Percentiles rank a stretch among this genome's conserved stretches.
These are phyloP conservation scores for Sanderia malayensis DNA, from an alignment of 30 jellyfish, hydroid and myxozoan genomes.

Conservation along the genomic window DNA sequence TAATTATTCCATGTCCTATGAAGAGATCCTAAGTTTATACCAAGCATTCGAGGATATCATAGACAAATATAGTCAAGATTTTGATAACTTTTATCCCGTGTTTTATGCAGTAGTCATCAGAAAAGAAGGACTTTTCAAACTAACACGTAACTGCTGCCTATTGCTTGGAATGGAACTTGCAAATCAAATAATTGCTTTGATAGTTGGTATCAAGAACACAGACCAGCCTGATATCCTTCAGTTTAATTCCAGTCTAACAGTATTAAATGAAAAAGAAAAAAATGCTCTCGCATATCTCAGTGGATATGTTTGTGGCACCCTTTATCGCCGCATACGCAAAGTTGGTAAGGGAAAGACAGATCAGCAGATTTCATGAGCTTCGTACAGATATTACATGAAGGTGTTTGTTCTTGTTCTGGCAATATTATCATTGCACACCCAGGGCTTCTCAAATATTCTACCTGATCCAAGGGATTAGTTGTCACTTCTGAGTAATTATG, in stretches of 20 bases:
- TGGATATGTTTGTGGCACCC: constrained; percentile 26
- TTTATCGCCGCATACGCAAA: constrained; percentile 21
- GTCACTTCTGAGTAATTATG: neutral
- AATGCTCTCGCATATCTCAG: constrained; percentile 16
- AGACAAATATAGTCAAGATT: neutral
- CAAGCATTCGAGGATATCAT: constrained; percentile 2
- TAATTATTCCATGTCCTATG: neutral
- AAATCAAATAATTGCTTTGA: constrained; percentile 14
- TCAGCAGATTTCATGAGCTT: constrained; percentile 1
- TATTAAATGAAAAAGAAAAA: neutral
- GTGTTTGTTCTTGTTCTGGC: neutral
- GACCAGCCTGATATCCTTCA: constrained; percentile 17
- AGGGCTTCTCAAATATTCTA: neutral
- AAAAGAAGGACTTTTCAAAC: constrained; percentile 6
- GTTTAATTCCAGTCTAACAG: constrained; percentile 4
- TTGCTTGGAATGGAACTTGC: constrained; percentile 28
- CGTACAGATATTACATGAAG: constrained; percentile 15
- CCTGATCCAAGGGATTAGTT: neutral
- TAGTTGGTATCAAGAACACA: constrained; percentile 9
- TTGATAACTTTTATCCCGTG: constrained; percentile 11
- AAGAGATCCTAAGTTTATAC: constrained; percentile 2
- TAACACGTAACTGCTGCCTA: constrained; percentile 2
- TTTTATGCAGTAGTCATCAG: constrained; percentile 12
- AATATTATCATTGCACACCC: neutral
- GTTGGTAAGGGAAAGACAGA: constrained; percentile 15